Evolutionary conservation across 2,113 vertebrate genomes (phyloP).

Genomic region (Columba livia): DNA sequence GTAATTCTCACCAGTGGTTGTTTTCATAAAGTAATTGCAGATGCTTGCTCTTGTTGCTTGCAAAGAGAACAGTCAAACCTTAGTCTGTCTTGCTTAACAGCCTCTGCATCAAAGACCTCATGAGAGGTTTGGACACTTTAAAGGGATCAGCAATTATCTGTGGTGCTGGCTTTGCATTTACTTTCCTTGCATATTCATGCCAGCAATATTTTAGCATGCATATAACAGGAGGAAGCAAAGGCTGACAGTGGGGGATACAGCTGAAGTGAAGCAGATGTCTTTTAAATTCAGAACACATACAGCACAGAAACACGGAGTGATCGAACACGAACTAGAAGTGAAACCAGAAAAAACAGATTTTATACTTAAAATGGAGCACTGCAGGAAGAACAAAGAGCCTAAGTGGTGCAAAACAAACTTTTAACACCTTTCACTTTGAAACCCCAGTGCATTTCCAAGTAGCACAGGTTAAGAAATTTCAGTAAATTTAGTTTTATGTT

Average conservation of each 20-base stretch:
- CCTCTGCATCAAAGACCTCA: constrained; percentile 24
- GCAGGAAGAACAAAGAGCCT: neutral
- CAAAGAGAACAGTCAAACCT: constrained; percentile 16
- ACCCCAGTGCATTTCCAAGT: neutral
- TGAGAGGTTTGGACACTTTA: constrained; percentile 41
- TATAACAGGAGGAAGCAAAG: constrained; percentile 24
- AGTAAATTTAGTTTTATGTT: neutral
- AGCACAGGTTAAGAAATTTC: constrained; percentile 24
- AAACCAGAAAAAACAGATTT: constrained; percentile 15
- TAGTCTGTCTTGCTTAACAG: constrained; percentile 12
- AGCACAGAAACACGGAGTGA: constrained; percentile 31
- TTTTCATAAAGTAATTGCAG: constrained; percentile 48
- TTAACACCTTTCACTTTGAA: neutral
- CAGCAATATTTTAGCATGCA: constrained; percentile 36
- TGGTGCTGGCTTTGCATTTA: constrained; percentile 30
- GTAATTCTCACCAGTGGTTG: constrained; percentile 20
- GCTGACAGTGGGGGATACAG: constrained; percentile 40
- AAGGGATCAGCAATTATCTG: constrained; percentile 52
- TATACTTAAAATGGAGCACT: neutral
- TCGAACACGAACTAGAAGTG: constrained; percentile 27
- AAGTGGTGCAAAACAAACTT: neutral
- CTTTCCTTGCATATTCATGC: constrained; percentile 55
- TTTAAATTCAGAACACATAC: constrained; percentile 61
- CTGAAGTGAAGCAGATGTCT: constrained; percentile 59
- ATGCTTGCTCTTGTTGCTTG: constrained; percentile 14